These are phyloP conservation scores for Chelmon rostratus DNA, from an alignment of 2,797 vertebrate genomes.

Conservation along the genomic window DNA sequence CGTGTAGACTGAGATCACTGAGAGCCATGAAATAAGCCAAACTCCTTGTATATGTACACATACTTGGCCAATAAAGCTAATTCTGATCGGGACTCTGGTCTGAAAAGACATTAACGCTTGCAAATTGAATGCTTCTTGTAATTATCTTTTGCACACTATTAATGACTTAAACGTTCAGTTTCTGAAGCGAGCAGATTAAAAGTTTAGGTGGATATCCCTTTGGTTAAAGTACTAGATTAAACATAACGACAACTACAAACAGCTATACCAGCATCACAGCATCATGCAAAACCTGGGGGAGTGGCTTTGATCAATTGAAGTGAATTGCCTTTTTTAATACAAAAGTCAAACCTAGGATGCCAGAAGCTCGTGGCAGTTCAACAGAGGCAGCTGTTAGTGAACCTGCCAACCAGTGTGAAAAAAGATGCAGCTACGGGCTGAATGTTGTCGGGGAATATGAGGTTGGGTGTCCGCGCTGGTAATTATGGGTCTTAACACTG, in stretches of 20 bases:
- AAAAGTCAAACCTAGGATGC: constrained; percentile 9
- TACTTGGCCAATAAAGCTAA: too few species aligned
- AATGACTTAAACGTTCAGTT: not conserved
- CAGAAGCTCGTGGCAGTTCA: not conserved
- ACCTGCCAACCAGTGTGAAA: constrained; percentile 29
- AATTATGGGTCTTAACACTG: not conserved
- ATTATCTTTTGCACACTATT: not conserved
- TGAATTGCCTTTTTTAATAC: not conserved
- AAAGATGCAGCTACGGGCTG: not conserved
- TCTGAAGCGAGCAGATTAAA: not conserved
- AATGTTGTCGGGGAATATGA: constrained; percentile 5
- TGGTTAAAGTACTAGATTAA: not conserved
- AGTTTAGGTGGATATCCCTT: not conserved
- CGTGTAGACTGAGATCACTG: too few species aligned
- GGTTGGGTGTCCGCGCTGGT: not conserved
- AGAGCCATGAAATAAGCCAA: too few species aligned
- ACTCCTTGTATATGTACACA: too few species aligned
- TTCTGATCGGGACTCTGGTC: too few species aligned
- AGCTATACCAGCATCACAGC: too few species aligned
- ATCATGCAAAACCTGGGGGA: not conserved
- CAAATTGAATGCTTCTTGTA: not conserved
- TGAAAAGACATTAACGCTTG: not conserved
- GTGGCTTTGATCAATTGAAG: not conserved
- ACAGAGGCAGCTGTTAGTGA: constrained; percentile 1
- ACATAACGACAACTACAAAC: not conserved